A percentile compares a stretch with the other conserved stretches of the same genome.
These are phyloP conservation scores for Athalia circularis DNA, from an alignment of 2,888 invertebrate species.

Conservation along the genomic window DNA sequence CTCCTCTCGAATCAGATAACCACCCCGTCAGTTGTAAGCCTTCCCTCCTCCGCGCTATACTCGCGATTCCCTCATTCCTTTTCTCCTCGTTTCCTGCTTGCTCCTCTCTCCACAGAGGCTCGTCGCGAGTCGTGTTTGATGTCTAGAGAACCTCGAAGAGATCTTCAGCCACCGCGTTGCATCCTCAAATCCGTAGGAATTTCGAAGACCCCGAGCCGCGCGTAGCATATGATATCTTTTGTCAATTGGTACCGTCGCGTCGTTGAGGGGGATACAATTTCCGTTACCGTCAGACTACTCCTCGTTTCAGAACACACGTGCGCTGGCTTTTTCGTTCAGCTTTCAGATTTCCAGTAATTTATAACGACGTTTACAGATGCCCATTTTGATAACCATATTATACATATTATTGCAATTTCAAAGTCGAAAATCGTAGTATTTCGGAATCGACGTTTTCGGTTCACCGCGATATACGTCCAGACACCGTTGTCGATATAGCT, in stretches of 20 bases:
- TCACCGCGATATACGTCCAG: not conserved
- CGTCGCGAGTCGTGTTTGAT: constrained; percentile 31
- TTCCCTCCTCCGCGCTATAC: not conserved
- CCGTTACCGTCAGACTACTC: constrained; percentile 8
- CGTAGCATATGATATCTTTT: constrained; percentile 10
- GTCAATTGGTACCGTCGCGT: constrained; percentile 25
- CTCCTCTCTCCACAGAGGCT: not conserved
- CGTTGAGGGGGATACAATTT: constrained; percentile 32
- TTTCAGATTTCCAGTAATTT: no score
- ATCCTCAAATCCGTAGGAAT: constrained; percentile 17
- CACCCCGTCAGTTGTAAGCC: constrained; percentile 44
- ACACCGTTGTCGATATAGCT: not conserved
- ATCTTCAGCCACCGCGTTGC: constrained; percentile 21
- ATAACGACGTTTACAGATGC: no score
- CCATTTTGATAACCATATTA: no score
- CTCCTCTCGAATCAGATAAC: constrained; percentile 44
- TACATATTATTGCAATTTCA: no score
- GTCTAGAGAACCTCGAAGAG: constrained; percentile 26
- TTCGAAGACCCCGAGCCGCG: not conserved
- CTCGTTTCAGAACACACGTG: no score
- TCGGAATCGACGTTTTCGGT: no score
- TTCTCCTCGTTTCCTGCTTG: no score
- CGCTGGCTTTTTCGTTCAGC: no score
- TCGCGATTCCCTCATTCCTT: no score
- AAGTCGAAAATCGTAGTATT: no score